Percentiles rank a stretch among this genome's conserved stretches.
phyloP scores from a whole-genome alignment of 2,797 vertebrate genomes.

The Stomatorhinus walkeri region DNA sequence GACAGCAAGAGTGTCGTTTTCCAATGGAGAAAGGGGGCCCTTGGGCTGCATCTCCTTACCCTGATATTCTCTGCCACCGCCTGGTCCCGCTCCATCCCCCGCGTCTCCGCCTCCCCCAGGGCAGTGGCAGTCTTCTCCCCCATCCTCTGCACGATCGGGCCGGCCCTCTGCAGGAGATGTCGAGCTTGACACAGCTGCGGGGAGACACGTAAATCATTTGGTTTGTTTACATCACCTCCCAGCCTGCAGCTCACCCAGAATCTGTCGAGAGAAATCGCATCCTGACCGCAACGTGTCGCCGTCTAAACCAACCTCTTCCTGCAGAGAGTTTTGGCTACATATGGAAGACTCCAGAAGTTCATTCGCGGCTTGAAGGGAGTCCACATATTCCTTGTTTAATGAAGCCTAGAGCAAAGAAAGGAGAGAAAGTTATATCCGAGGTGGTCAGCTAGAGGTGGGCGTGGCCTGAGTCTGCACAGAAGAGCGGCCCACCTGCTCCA shows the following conservation, averaged over 20 bases:
- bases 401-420: conserved; percentile 47
- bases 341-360: conserved; percentile 50
- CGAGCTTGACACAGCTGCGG: conserved; percentile 49
- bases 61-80: conserved; percentile 50
- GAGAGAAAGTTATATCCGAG: neutral
- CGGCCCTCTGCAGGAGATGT: conserved; percentile 50
- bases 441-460: neutral
- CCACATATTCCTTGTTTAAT: conserved; percentile 51
- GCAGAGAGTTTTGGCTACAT: conserved; percentile 56
- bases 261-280: neutral
- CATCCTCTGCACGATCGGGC: conserved; percentile 53
- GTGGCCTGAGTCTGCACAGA: neutral
- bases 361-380: conserved; percentile 47
- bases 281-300: neutral
- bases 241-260: neutral
- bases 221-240: neutral
- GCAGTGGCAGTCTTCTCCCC: conserved; percentile 56
- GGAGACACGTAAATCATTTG: neutral
- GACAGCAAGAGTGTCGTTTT: neutral
- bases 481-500: conserved; percentile 61
- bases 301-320: conserved; percentile 43
- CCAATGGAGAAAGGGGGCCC: neutral
- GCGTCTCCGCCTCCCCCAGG: conserved; percentile 44
- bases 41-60: conserved; percentile 40
- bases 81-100: conserved; percentile 41